Base-by-base conservation (phyloP, 2,797 vertebrate species). In the Sebastes melanostomus region DNA sequence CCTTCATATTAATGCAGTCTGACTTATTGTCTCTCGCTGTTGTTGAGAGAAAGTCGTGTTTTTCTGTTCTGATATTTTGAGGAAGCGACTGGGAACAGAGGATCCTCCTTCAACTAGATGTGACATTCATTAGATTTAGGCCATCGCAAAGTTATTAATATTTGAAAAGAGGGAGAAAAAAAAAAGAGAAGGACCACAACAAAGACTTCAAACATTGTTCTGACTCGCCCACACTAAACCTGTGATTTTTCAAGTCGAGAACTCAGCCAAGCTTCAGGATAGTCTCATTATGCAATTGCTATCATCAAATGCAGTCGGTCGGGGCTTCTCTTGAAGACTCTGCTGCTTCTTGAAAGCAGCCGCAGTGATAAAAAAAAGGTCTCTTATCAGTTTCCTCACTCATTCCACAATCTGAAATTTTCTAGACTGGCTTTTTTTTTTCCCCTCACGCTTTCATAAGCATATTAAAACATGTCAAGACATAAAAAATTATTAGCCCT, bases 141-240 rank as follows among this genome's bases (percentile, higher is more conserved):
- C 71, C 80, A 61, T 66, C 20, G 34, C 66, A 50, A 72, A 80
- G 75, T 77, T 88, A 82, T 88, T 88, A 84, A 89, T 87, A 83
- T 87, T 89, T 77, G n/a, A 82, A 84, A 61, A 46, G 66, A 42
- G 29, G n/a, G 38, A 42, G 38, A 42, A 42, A 54, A 61, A 65
- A 65, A 29, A 14, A 63, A 24, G 29, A 30, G 60, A 66, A 38
- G 67, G 82, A 84, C 82, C 84, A 72, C 80, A 88, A 88, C 84
- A 88, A 91, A 82, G 81, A 80, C 81, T 88, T 88, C 80, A 87
- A 88, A 86, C 81, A 84, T 86, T 88, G 83, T 89, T 88, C 86
- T 29, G 66, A 27, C 73, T 90, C 81, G 24, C 88, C 86, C 84
- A 86, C 83, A 8, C 59, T 77, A 75, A 89, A 89, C 83, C 88